phyloP scores from a whole-genome alignment of 1,140 invertebrate species.

The Drosophila sulfurigaster region DNA sequence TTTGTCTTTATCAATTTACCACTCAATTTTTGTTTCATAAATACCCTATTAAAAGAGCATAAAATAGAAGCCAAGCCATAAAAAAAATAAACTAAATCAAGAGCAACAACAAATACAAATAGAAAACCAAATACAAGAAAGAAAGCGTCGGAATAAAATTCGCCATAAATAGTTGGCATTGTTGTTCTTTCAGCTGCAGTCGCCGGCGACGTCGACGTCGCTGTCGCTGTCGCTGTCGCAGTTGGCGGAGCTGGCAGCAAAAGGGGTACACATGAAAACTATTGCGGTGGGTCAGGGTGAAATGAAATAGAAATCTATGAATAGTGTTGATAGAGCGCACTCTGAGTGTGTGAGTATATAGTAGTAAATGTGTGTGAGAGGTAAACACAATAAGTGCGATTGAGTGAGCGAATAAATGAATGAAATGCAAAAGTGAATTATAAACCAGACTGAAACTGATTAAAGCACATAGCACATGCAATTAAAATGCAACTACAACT shows the following conservation, averaged over 20 bases:
- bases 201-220: constrained; percentile 28
- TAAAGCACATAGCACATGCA: constrained; percentile 34
- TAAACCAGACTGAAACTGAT: constrained; percentile 43
- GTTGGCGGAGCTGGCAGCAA: constrained; percentile 17
- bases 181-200: constrained; percentile 26
- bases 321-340: constrained; percentile 55
- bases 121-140: constrained; percentile 17
- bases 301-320: constrained; percentile 83
- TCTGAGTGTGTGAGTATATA: constrained; percentile 17
- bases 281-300: constrained; percentile 82
- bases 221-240: constrained; percentile 6
- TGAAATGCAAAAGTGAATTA: constrained; percentile 45
- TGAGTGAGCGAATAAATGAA: constrained; percentile 28
- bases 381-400: neutral
- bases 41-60: constrained; percentile 13
- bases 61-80: constrained; percentile 5
- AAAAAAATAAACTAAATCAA: constrained; percentile 54
- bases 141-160: constrained; percentile 62
- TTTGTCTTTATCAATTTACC: too few relatives aligned
- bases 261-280: constrained; percentile 76
- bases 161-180: constrained; percentile 76
- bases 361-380: constrained; percentile 16
- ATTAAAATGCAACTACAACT: constrained; percentile 50
- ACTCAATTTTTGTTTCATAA: constrained; percentile 5
- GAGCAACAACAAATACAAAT: constrained; percentile 29